Evolutionary conservation across 2,797 vertebrate genomes (phyloP), one percentile per base, ranked within the genome.

Genomic region (Champsocephalus esox): DNA sequence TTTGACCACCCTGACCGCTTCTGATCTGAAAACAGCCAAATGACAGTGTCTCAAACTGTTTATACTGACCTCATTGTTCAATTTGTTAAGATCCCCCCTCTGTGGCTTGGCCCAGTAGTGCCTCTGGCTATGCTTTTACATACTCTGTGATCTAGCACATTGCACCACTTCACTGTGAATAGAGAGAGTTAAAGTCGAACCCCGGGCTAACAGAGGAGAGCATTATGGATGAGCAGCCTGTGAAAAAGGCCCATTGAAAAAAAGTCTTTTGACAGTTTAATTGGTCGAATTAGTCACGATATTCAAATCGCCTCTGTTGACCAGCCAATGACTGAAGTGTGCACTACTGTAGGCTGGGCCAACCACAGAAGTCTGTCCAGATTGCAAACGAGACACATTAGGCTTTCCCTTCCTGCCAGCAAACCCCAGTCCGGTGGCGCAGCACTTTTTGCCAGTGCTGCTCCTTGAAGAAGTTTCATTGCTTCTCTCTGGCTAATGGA

Each of bases 261-360:
- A 87, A 87, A 84, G 71, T 28, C 73, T 83, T 82, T 83, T 92
- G 93, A 92, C 91, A 92, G 90, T 92, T 93, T 93, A 93, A 94
- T 92, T 92, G 92, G 91, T 77, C 14, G 82, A 93, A 93, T 94
- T 92, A 94, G 91, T 92, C 91, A 93, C 81, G 79, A 92, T 92
- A 92, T 93, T 92, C 80, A 91, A 92, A 92, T 91, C 21, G 67
- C 75, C 81, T 89, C 87, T 86, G 90, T 92, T 88, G 87, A 88
- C 75, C 81, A 83, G 87, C 89, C 91, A 89, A 86, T 88, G 87
- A 88, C 82, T 88, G 86, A 88, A 90, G 89, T 90, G 93, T 91
- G 89, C 84, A 75, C 82, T 79, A 66, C 85, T 75, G 79, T 80
- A 57, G 81, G 73, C 74, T 7, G 75, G 61, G 87, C 90, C 87